Percentiles rank a stretch among this genome's conserved stretches.
phyloP scores from a whole-genome alignment of 2,888 invertebrate genomes.

The Polymixis flavicincta region DNA sequence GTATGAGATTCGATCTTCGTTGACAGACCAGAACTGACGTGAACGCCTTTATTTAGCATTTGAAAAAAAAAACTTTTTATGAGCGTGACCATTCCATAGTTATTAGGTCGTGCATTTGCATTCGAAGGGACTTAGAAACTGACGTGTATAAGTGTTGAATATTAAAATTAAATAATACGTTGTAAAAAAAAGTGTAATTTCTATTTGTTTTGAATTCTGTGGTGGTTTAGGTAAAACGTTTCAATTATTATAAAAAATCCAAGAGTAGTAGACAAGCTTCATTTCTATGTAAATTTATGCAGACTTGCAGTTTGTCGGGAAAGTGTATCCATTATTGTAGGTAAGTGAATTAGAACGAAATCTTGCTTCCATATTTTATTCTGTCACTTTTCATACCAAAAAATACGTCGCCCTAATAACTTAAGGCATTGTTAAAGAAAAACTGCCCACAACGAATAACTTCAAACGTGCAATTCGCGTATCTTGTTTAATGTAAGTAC shows the following conservation, averaged over 20 bases:
- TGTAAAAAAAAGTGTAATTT: constrained; percentile 3
- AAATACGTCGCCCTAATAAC: not conserved
- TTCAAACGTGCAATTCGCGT: constrained; percentile 69
- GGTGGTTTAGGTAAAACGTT: constrained; percentile 38
- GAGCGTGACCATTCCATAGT: constrained; percentile 28
- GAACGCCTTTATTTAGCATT: constrained; percentile 48
- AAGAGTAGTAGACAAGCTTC: constrained; percentile 11
- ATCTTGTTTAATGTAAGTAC: constrained; percentile 76
- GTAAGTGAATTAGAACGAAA: not conserved
- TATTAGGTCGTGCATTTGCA: constrained; percentile 46
- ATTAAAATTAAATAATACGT: constrained; percentile 1
- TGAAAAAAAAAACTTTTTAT: constrained; percentile 29
- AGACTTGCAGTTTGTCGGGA: not conserved
- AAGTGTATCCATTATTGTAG: not conserved
- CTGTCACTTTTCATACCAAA: not conserved
- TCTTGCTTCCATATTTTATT: not conserved
- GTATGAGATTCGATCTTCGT: constrained; percentile 62
- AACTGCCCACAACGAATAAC: constrained; percentile 32
- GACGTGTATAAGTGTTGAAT: constrained; percentile 3
- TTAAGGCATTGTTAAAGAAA: constrained; percentile 16
- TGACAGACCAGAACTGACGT: constrained; percentile 61
- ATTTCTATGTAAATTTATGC: constrained; percentile 39
- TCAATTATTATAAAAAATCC: constrained; percentile 22
- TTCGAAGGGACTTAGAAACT: constrained; percentile 21
- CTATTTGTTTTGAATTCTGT: constrained; percentile 2